A percentile compares a stretch with the other conserved stretches of the same genome.
These are phyloP conservation scores for Gerosis bhagava DNA, from an alignment of 2,888 invertebrate genomes.

Conservation along the genomic window DNA sequence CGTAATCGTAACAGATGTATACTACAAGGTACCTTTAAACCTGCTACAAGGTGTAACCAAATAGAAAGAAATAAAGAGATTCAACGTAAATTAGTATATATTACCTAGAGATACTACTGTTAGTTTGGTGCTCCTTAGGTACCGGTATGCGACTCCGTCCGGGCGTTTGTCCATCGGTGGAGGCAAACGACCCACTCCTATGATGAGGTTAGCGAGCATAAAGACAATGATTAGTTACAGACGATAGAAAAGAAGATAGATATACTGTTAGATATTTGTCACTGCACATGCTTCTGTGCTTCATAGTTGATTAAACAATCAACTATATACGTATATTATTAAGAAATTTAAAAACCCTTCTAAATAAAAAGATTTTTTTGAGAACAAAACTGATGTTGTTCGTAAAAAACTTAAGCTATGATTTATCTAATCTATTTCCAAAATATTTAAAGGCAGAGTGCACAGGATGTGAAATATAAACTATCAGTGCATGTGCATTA, in stretches of 20 bases:
- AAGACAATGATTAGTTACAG: conserved; percentile 64
- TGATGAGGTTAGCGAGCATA: conserved; percentile 72
- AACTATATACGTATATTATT: too few species aligned
- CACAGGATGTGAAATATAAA: conserved; percentile 22
- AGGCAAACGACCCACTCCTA: conserved; percentile 79
- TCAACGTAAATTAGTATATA: conserved; percentile 36
- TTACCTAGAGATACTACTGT: conserved; percentile 77
- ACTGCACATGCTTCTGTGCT: conserved; percentile 48
- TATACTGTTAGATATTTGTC: conserved; percentile 37
- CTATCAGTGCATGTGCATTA: conserved; percentile 45
- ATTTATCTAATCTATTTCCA: too few species aligned
- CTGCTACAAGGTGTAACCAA: conserved; percentile 28
- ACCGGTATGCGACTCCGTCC: conserved; percentile 77
- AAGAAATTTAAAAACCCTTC: too few species aligned
- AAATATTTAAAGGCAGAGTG: conserved; percentile 3
- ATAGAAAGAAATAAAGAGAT: conserved; percentile 39
- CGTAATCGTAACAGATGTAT: conserved; percentile 19
- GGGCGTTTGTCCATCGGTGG: conserved; percentile 75
- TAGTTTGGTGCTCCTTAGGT: conserved; percentile 76
- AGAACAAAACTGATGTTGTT: too few species aligned
- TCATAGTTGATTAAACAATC: too few species aligned
- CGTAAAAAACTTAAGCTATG: too few species aligned
- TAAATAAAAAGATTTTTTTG: too few species aligned
- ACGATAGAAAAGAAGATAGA: conserved; percentile 51
- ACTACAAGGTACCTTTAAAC: conserved; percentile 33